Evolutionary conservation across 2,888 invertebrate species (phyloP).

Genomic region (Arrhopalites spinosus): DNA sequence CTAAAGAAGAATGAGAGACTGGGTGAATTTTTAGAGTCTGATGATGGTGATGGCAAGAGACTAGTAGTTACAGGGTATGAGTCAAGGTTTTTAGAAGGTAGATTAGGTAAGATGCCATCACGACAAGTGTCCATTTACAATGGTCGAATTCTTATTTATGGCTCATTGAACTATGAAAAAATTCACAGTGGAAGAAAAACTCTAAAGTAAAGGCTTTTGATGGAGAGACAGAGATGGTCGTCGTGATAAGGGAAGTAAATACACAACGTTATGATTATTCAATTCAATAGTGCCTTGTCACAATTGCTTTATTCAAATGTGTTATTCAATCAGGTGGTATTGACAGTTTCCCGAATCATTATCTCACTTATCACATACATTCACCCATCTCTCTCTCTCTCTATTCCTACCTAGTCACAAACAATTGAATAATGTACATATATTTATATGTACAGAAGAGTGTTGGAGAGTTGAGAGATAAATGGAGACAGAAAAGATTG

Average conservation of each 20-base stretch:
- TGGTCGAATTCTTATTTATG: conserved; percentile 23
- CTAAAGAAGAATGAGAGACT: conserved; percentile 7
- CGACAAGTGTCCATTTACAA: conserved; percentile 31
- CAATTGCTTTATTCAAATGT: conserved; percentile 31
- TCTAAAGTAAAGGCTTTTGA: conserved; percentile 20
- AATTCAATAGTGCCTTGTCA: conserved; percentile 30
- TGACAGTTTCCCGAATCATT: conserved; percentile 34
- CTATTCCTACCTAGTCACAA: background rate
- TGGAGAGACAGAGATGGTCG: conserved; percentile 14
- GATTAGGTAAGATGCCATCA: conserved; percentile 23
- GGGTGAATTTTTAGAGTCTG: conserved; percentile 16
- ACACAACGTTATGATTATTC: conserved; percentile 28
- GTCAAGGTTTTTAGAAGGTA: background rate
- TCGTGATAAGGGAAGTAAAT: conserved; percentile 28
- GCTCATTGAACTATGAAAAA: conserved; percentile 21
- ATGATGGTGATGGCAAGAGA: background rate
- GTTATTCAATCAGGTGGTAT: conserved; percentile 33
- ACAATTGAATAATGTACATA: background rate
- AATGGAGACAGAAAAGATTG: background rate
- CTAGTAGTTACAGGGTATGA: background rate
- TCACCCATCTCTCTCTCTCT: background rate
- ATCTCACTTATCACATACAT: conserved; percentile 20
- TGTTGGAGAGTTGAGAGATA: too few relatives aligned
- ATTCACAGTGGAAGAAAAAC: background rate
- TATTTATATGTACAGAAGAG: too few relatives aligned